Conservation (phyloP, 2,797 vertebrate genomes). For the Darevskia nairensis region DNA sequence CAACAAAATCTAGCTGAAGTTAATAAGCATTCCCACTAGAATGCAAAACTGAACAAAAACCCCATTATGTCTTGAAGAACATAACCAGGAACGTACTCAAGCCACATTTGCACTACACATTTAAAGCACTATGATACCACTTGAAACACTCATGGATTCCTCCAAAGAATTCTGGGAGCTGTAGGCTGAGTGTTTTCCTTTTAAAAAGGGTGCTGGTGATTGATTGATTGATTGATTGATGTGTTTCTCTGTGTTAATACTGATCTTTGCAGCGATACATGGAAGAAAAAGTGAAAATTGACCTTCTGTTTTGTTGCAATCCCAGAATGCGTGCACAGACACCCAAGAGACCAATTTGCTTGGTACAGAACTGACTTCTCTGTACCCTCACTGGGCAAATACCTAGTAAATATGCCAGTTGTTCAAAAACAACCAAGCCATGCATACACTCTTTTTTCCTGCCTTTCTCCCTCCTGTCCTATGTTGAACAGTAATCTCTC, state of each 20-base stretch:
- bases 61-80: accelerated
- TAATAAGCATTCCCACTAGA: neutral
- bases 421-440: neutral
- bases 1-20: neutral
- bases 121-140: too few relatives aligned
- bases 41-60: neutral
- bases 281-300: slow-evolving; percentile 5
- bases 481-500: neutral
- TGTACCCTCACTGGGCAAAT: neutral
- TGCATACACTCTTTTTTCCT: too few relatives aligned
- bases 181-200: slow-evolving; percentile 1
- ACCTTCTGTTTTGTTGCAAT: neutral
- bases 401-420: neutral
- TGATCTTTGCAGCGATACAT: neutral
- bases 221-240: neutral
- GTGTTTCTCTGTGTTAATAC: neutral
- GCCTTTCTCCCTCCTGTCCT: neutral
- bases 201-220: neutral
- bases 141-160: too few relatives aligned
- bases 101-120: too few relatives aligned
- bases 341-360: neutral
- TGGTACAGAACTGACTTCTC: neutral
- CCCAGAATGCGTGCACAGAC: neutral
- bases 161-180: too few relatives aligned
- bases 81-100: neutral